Conservation (phyloP, 2,113 vertebrate species). For the Elaphurus davidianus region DNA sequence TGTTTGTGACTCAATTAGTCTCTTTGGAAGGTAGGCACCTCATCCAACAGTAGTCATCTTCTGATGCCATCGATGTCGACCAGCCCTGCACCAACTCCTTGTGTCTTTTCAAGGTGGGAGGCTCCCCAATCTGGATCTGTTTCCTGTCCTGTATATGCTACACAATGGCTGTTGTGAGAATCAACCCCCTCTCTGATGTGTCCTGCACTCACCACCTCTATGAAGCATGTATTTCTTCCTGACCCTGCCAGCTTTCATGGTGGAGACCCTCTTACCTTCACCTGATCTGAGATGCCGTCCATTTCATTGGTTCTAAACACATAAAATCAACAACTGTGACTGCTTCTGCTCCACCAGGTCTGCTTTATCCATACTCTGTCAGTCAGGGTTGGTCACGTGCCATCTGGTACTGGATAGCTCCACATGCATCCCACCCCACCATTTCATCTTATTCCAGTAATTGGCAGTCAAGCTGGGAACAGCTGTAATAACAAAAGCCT, state of each 20-base stretch:
- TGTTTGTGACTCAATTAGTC: background rate
- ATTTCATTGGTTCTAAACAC: background rate
- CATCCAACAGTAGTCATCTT: background rate
- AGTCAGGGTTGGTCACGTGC: background rate
- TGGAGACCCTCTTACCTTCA: background rate
- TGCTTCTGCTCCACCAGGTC: background rate
- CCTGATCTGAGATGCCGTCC: background rate
- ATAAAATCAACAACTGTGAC: background rate
- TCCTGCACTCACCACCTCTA: background rate
- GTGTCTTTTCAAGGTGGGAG: background rate
- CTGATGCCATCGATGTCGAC: background rate
- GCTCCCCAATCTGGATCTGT: background rate
- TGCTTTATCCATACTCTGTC: background rate
- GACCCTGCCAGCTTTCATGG: background rate
- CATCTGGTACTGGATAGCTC: constrained; percentile 19
- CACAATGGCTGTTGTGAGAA: background rate
- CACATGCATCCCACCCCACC: background rate
- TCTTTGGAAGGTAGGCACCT: background rate
- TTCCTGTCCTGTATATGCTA: background rate
- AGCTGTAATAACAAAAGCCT: background rate
- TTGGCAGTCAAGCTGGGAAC: background rate
- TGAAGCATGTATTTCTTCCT: background rate
- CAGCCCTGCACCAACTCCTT: background rate
- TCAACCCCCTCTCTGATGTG: background rate
- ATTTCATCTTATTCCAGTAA: background rate